phyloP scores from a whole-genome alignment of 2,888 invertebrate species.

The Pristionchus japonicus region DNA sequence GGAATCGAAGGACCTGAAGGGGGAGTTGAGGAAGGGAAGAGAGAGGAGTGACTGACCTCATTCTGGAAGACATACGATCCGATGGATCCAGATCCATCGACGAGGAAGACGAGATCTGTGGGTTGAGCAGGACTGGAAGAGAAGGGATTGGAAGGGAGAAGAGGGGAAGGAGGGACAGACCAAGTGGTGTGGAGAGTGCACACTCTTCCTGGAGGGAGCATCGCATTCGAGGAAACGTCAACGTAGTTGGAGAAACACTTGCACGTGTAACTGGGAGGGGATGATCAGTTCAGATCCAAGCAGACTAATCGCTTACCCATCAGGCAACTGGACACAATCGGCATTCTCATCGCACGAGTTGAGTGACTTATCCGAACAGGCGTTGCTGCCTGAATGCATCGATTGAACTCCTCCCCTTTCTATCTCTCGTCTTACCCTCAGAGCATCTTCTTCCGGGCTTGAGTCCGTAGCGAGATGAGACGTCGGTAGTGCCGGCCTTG shows the following conservation, averaged over 20 bases:
- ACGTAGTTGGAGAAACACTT: constrained; percentile 70
- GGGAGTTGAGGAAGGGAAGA: not conserved
- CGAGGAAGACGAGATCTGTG: constrained; percentile 73
- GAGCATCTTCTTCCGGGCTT: constrained; percentile 65
- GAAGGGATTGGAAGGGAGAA: not conserved
- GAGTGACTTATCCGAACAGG: constrained; percentile 61
- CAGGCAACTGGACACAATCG: constrained; percentile 65
- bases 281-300: not conserved
- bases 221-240: constrained; percentile 72
- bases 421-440: constrained; percentile 52
- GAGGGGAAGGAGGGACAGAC: constrained; percentile 23
- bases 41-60: constrained; percentile 56
- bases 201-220: constrained; percentile 72
- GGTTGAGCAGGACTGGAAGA: constrained; percentile 63
- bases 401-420: not conserved
- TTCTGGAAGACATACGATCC: constrained; percentile 70
- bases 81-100: constrained; percentile 74
- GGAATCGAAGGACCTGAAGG: constrained; percentile 63
- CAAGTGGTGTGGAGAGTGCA: constrained; percentile 73
- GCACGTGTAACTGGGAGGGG: constrained; percentile 61
- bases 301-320: constrained; percentile 49
- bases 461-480: constrained; percentile 65
- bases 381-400: constrained; percentile 56
- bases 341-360: constrained; percentile 68
- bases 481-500: constrained; percentile 64